Percentiles rank a stretch among this genome's conserved stretches.
These are phyloP conservation scores for Phrixothrix hirtus DNA, from an alignment of 2,888 invertebrate species.

Conservation along the genomic window DNA sequence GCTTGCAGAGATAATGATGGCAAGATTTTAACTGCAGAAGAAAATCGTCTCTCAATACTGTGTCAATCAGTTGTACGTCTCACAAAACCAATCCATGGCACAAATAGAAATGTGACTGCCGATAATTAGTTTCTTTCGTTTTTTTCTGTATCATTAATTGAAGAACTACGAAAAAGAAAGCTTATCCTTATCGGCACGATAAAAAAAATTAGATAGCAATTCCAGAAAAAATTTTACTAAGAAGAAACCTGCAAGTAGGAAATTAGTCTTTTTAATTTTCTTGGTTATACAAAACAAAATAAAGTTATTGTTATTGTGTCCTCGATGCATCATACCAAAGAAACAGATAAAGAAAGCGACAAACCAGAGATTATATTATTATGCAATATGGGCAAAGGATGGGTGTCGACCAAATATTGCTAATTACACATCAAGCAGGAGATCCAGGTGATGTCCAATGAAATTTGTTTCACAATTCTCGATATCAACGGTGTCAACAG, in stretches of 20 bases:
- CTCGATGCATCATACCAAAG: neutral
- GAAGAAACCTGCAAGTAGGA: too few species aligned
- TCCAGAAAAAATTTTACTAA: neutral
- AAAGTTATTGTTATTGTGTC: conserved; percentile 1
- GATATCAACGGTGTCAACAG: neutral
- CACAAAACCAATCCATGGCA: too few species aligned
- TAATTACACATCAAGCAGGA: neutral
- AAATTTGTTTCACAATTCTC: neutral
- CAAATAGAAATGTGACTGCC: too few species aligned
- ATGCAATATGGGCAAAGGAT: neutral
- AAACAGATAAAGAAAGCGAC: neutral
- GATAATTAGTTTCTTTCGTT: too few species aligned
- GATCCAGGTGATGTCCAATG: neutral
- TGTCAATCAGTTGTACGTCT: too few species aligned
- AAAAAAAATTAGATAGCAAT: neutral
- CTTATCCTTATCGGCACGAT: neutral
- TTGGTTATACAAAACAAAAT: neutral
- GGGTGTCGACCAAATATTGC: neutral
- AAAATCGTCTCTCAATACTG: too few species aligned
- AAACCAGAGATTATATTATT: neutral
- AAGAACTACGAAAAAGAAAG: too few species aligned
- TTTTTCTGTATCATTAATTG: too few species aligned
- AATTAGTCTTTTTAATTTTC: too few species aligned
- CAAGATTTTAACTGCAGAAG: too few species aligned
- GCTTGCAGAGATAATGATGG: too few species aligned